phyloP scores from a whole-genome alignment of 2,113 vertebrate species.

The Pithys albifrons region DNA sequence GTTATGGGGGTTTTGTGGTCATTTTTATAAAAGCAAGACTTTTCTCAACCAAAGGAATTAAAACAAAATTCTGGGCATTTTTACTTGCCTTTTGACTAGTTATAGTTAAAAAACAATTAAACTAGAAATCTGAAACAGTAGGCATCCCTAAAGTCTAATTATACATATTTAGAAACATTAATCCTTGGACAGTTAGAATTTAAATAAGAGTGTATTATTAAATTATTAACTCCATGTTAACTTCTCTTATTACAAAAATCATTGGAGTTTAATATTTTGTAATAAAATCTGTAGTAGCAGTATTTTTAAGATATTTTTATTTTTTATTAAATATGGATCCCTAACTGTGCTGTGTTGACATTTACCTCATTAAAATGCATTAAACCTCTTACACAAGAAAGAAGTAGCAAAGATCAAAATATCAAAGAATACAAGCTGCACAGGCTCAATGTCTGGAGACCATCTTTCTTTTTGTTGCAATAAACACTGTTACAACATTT shows the following conservation, averaged over 20 bases:
- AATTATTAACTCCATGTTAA: background rate
- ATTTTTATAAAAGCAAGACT: background rate
- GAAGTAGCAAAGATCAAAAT: background rate
- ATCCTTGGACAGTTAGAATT: background rate
- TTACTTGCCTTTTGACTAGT: background rate
- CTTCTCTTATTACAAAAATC: background rate
- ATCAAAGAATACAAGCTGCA: background rate
- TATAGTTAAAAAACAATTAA: background rate
- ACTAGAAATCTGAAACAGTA: background rate
- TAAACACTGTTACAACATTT: background rate
- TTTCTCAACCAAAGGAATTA: background rate
- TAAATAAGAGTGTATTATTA: background rate
- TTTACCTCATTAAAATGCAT: background rate
- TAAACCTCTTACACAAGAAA: background rate
- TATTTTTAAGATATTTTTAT: background rate
- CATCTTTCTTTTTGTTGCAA: background rate
- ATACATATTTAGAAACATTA: background rate
- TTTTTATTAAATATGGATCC: background rate
- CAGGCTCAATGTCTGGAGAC: background rate
- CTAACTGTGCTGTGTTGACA: background rate
- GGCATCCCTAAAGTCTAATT: background rate
- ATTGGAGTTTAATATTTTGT: background rate
- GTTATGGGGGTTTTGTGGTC: rapidly evolving
- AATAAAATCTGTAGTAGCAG: background rate
- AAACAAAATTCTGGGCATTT: background rate